Base-by-base conservation (phyloP, 64 coral and sea anemone species). In the Dendrophyllia cribrosa region DNA sequence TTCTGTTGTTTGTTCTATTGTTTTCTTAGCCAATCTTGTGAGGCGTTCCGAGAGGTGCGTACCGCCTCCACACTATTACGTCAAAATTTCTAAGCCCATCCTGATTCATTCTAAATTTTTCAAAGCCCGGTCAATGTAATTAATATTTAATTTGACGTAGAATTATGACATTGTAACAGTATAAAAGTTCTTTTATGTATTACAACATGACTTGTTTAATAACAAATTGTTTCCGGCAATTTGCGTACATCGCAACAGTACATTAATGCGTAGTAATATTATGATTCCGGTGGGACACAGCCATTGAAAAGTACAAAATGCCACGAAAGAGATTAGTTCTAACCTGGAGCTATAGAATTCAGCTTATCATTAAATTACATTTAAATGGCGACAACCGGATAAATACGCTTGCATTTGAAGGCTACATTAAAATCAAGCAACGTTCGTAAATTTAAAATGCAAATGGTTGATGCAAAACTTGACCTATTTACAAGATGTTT, bases 401-500 rank as follows among this genome's bases (percentile, higher is more conserved):
- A 55, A 55, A 55, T 55, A 55, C 52, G 52, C 52, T 55, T 11
- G 52, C 11, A 3, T 55, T 55, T 3, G 52, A 6, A 55, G 52
- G 52, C 52, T 55, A 55, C 11, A 55, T 55, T 55, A 55, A 11
- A 45, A 77, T 21, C 51, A 77, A 22, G 55, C 75, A 77, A 77
- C 49, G 75, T 77, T 77, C 4, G 51, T 56, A 21, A 77, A 56
- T 58, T 77, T 77, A 23, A 49, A 6, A 23, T 69, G 66, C 26
- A 7, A 72, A 23, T 20, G 51, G 20, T 58, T 58, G 51, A 77
- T 25, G 75, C 75, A 77, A 77, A 77, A 77, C 19, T 55, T 19
- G 75, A 25, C 8, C 17, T 77, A 56, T 77, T 77, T 77, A 56
- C 75, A 77, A 55, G 16, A 77, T 56, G 75, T 78, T 78, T 78